A percentile compares a stretch with the other conserved stretches of the same genome.
Evolutionary conservation across 2,888 invertebrate genomes (phyloP).

Genomic region (Leptopilina syphax): DNA sequence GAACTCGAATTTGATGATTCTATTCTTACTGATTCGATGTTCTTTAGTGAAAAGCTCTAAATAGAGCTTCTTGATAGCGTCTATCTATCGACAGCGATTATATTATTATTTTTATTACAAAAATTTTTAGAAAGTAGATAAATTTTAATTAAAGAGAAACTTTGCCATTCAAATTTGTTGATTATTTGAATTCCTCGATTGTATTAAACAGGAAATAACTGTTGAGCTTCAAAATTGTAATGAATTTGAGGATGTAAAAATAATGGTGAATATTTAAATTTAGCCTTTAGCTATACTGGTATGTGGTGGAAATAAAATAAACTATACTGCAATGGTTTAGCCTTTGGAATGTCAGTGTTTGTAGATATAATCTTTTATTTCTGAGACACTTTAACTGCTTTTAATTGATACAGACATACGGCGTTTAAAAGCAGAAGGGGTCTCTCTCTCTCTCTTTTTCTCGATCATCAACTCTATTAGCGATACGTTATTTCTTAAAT

Average conservation of each 20-base stretch:
- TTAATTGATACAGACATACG: slow-evolving; percentile 34
- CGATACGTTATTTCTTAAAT: slow-evolving; percentile 26
- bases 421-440: slow-evolving; percentile 19
- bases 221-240: not conserved
- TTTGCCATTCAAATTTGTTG: not conserved
- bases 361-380: slow-evolving; percentile 37
- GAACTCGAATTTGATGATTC: too few relatives aligned
- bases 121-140: too few relatives aligned
- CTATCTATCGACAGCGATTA: too few relatives aligned
- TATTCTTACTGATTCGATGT: too few relatives aligned
- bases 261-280: slow-evolving; percentile 13
- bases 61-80: too few relatives aligned
- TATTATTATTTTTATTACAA: too few relatives aligned
- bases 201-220: slow-evolving; percentile 20
- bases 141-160: too few relatives aligned
- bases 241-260: not conserved
- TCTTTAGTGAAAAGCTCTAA: too few relatives aligned
- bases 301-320: slow-evolving; percentile 21
- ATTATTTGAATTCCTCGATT: slow-evolving; percentile 14
- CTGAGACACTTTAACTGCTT: slow-evolving; percentile 39
- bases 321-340: slow-evolving; percentile 7
- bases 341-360: slow-evolving; percentile 29
- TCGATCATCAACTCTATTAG: slow-evolving; percentile 32
- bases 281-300: not conserved
- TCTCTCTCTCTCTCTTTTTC: too few relatives aligned